A percentile compares a stretch with the other conserved stretches of the same genome.
These are phyloP conservation scores for Platyscapa corneri DNA, from an alignment of 1,140 invertebrate species.

Conservation along the genomic window DNA sequence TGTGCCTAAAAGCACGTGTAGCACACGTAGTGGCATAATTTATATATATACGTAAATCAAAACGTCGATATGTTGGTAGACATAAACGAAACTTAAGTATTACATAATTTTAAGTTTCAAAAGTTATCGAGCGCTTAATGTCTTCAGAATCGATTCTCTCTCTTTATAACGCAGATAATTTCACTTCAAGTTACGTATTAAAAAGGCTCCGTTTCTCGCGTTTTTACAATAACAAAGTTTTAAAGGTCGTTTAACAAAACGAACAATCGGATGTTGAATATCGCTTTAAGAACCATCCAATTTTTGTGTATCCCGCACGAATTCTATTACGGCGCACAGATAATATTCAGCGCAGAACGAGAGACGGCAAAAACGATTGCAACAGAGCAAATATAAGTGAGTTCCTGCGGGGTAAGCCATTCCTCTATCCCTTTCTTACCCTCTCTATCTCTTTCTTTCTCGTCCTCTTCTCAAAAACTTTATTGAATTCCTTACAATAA, in stretches of 20 bases:
- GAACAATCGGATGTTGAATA: not conserved
- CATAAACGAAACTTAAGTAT: not conserved
- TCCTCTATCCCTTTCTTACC: not conserved
- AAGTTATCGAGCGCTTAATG: not conserved
- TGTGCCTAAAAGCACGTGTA: not conserved
- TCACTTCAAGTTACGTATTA: too few species aligned
- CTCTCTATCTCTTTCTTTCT: constrained; percentile 8
- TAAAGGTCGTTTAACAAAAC: not conserved
- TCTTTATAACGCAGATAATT: not conserved
- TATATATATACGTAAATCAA: not conserved
- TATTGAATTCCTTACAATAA: constrained; percentile 73
- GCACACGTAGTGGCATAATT: not conserved
- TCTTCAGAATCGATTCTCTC: too few species aligned
- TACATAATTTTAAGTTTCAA: not conserved
- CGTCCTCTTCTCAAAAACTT: constrained; percentile 72
- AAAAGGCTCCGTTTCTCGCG: too few species aligned
- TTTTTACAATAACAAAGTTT: not conserved
- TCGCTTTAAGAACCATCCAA: not conserved
- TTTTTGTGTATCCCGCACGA: not conserved
- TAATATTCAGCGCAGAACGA: constrained; percentile 4
- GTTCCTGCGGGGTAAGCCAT: not conserved
- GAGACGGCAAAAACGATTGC: constrained; percentile 56
- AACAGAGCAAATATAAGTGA: constrained; percentile 20
- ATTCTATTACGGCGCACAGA: constrained; percentile 28
- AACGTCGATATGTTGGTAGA: not conserved